Percentiles rank a stretch among this genome's conserved stretches.
Conservation (phyloP, 2,888 invertebrate genomes). For the Tenthredo notha region DNA sequence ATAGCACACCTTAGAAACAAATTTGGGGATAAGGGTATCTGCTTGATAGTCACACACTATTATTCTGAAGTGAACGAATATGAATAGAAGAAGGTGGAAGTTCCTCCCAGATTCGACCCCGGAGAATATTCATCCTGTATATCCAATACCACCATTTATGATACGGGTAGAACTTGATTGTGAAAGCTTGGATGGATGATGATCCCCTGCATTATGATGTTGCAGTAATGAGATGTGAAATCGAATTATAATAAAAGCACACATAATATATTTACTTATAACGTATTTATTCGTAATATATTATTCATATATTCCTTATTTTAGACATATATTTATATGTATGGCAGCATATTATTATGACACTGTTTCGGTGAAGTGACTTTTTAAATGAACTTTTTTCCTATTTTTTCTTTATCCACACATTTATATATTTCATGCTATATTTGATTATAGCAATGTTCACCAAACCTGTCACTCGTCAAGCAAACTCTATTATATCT, state of each 20-base stretch:
- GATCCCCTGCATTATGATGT: background rate
- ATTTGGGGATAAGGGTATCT: too few species aligned
- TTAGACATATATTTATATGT: slow-evolving; percentile 77
- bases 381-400: slow-evolving; percentile 67
- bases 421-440: slow-evolving; percentile 49
- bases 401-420: slow-evolving; percentile 61
- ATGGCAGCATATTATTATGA: slow-evolving; percentile 78
- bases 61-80: too few species aligned
- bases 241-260: background rate
- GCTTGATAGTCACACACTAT: too few species aligned
- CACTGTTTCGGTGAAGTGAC: slow-evolving; percentile 76
- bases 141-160: background rate
- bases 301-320: slow-evolving; percentile 75
- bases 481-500: slow-evolving; percentile 45
- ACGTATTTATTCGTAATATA: slow-evolving; percentile 74
- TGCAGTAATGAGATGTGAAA: background rate
- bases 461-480: slow-evolving; percentile 46
- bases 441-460: slow-evolving; percentile 39
- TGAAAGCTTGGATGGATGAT: background rate
- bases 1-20: too few species aligned
- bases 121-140: background rate
- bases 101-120: too few species aligned
- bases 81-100: too few species aligned
- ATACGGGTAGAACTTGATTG: background rate
- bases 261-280: slow-evolving; percentile 65